Evolutionary conservation across 2,797 vertebrate species (phyloP).

Genomic region (Meda fulgida): DNA sequence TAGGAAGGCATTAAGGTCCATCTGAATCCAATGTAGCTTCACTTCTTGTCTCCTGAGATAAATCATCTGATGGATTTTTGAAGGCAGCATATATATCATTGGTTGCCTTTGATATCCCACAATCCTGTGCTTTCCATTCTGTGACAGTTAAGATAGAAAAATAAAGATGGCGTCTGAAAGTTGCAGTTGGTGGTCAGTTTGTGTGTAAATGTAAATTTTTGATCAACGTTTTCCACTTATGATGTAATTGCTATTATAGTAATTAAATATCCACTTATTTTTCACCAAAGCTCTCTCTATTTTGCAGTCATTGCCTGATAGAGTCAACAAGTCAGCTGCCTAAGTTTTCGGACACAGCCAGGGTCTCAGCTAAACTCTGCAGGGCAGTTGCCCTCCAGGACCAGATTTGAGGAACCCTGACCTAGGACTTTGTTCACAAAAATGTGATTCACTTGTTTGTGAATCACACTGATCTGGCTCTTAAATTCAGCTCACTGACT

Average conservation of each 20-base stretch:
- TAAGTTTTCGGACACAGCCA: background rate
- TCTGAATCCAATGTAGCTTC: no score
- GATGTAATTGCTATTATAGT: background rate
- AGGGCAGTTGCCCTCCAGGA: background rate
- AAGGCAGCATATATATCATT: background rate
- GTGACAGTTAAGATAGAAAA: background rate
- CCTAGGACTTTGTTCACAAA: background rate
- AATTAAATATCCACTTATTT: background rate
- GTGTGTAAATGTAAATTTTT: background rate
- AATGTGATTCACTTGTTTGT: background rate
- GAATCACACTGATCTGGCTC: background rate
- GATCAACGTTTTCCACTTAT: background rate
- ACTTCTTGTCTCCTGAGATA: background rate
- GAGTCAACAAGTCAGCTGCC: background rate
- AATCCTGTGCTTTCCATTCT: background rate
- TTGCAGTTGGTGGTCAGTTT: background rate
- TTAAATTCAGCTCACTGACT: conserved; percentile 1
- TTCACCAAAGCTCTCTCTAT: background rate
- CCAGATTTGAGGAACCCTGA: background rate
- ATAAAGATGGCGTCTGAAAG: background rate
- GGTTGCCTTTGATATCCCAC: background rate
- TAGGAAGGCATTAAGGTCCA: no score
- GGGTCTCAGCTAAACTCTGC: no score
- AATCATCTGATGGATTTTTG: background rate
- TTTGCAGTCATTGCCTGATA: background rate